Evolutionary conservation across 2,113 vertebrate species (phyloP), one percentile per base, ranked within the genome.

Genomic region (Motacilla tschutschensis): DNA sequence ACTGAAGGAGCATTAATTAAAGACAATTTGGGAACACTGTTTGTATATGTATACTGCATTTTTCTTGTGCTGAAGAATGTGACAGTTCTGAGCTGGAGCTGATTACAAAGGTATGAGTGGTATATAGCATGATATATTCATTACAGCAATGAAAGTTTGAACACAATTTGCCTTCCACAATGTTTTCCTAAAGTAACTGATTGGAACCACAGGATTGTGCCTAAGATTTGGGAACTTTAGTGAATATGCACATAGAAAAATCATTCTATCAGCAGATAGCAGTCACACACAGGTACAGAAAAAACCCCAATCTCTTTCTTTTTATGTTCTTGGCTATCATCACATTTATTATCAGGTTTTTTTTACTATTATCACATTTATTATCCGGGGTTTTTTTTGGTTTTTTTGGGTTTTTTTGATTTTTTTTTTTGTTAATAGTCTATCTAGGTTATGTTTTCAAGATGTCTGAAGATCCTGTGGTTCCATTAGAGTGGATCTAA

Each of bases 231-330:
- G 17, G 28, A 75, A 50, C 58, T 53, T 63, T 5, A 20, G 8
- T 54, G 10, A 18, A 26, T 20, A 57, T 1, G 6, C 48, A 65
- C 8, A 28, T 4, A 33, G 33, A 36, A 77, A 76, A 74, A 58
- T 25, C 2, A 4, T 13, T 67, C 28, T 31, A 24, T 20, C 28
- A 67, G 25, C 19, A 31, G 26, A 72, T 20, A 35, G 35, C 36
- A 67, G 31, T 43, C 9, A 2, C 8, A 29, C 20, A 12, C 21
- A 43, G 0, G 0, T 21, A 22, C 5, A 57, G 28, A 28, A 28
- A 54, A 78, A 59, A 76, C 0, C 4, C 0, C 4, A 22, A 40
- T 21, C 5, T n/a, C 6, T 43, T 70, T 40, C 21, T 70, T 15
- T 41, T 75, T 40, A 26, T 22, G 22, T 14, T 83, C 9, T 43